Base-by-base conservation (phyloP, 2,797 vertebrate genomes). In the Sardinella longiceps region DNA sequence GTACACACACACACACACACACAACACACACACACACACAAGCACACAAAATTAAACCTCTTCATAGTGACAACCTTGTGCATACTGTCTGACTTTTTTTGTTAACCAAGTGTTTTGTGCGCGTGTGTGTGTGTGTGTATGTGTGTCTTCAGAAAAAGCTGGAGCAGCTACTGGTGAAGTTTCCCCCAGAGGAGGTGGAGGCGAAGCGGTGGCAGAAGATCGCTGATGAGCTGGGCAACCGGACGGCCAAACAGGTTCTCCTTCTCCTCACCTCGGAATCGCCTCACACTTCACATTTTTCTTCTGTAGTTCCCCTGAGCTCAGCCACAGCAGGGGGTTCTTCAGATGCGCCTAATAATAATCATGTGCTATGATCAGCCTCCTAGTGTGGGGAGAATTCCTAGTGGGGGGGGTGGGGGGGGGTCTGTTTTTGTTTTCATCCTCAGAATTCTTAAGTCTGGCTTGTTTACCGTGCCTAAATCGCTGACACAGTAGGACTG, bases 171-270 rank as follows among this genome's bases (percentile, higher is more conserved):
- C 97, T 99, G 60, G 86, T 99, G 60, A 99, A 99, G 91, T 99
- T 97, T 58, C 98, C 98, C 0, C 98, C 98, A 0, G 98, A 99
- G 90, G 98, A 99, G 91, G 94, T 99, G 0, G 98, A 99, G 92
- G 97, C 98, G 5, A 97, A 96, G 85, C 95, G 98, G 82, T 99
- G 98, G 98, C 98, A 99, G 94, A 99, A 99, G 93, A 98, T 99
- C 33, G 98, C 98, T 0, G 98, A 99, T 89, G 98, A 96, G 83
- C 92, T 99, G n/a, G 98, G 98, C 80, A 99, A 99, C 82, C 95
- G 98, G 87, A 99, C 98, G 2, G 97, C 98, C 58, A 99, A 99
- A 88, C 98, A 99, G 97, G 98, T 99, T 92, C 92, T 48, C 46
- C n/a, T n/a, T n/a, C n/a, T n/a, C n/a, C 39, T 43, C n/a, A n/a